Evolutionary conservation across 2,113 vertebrate genomes (phyloP).

Genomic region (Cichladusa arquata): DNA sequence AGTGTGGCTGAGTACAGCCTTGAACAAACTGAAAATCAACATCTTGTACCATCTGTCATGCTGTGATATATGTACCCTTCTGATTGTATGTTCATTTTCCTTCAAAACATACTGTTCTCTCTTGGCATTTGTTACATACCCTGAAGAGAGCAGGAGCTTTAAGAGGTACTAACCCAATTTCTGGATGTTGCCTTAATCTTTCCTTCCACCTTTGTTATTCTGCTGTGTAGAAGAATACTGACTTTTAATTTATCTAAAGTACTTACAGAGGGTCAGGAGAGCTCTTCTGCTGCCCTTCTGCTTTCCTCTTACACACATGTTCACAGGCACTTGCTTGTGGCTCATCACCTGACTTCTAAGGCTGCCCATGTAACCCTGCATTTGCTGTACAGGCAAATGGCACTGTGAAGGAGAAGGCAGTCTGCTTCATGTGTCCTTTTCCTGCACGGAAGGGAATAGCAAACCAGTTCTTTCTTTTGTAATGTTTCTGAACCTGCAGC

Average conservation of each 20-base stretch:
- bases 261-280: not conserved
- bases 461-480: not conserved
- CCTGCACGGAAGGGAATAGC: not conserved
- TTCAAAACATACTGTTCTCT: not conserved
- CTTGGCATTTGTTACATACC: not conserved
- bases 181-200: not conserved
- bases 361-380: not conserved
- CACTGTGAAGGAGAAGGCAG: not conserved
- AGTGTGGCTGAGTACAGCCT: not conserved
- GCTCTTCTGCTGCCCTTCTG: not conserved
- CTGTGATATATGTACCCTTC: not conserved
- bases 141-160: not conserved
- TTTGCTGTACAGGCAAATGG: not conserved
- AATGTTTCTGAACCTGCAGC: not conserved
- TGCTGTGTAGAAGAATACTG: not conserved
- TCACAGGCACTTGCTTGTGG: fast-evolving
- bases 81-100: not conserved
- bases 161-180: not conserved
- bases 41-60: not conserved
- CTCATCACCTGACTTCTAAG: not conserved
- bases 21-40: not conserved
- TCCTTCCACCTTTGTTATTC: not conserved
- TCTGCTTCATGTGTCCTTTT: not conserved
- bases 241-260: not conserved
- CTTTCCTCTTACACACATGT: fast-evolving